Evolutionary conservation across 2,113 vertebrate genomes (phyloP), one percentile per base, ranked within the genome.

Genomic region (Gasterosteus nipponicus): DNA sequence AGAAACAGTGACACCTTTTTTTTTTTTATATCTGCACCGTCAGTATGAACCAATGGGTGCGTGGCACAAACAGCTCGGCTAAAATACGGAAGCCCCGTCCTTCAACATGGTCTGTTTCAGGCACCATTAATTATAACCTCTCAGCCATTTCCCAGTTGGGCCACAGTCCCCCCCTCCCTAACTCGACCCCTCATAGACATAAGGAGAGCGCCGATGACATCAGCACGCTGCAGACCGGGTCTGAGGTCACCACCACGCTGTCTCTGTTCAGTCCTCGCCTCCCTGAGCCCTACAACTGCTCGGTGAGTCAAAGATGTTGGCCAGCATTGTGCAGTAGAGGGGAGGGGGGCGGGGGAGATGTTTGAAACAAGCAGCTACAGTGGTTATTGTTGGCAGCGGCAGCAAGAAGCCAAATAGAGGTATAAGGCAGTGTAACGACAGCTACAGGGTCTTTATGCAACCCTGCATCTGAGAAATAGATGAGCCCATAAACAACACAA

Each of bases 331-430:
- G 39, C 68, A 38, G 39, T n/a, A 79, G 76, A 84, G 33, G 33
- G 35, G 35, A 26, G 35, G 7, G 6, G 35, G 35, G 5, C 83
- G 86, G 86, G 82, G 69, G 82, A 81, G 62, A 83, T 73, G 77
- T 85, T 79, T 65, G 51, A 84, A 82, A 77, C 70, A 71, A 72
- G 77, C 58, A 74, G 77, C 58, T 22, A 9, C 72, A 66, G 74
- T 47, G 69, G 70, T 87, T 89, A 78, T 86, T 83, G 89, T 77
- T 91, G 88, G 84, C 86, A 78, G 57, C 57, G 61, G 38, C 73
- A 62, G 12, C 33, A 39, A 67, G 12, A 35, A 67, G 16, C 73
- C 80, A 81, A 87, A 88, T 78, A 73, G 74, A 85, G 67, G 71
- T 83, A 85, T 74, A 81, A 83, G 65, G 69, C 77, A 57, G 69